Percentiles rank a stretch among this genome's conserved stretches.
Conservation (phyloP, 1,140 invertebrate species). For the Sinonovacula constricta region DNA sequence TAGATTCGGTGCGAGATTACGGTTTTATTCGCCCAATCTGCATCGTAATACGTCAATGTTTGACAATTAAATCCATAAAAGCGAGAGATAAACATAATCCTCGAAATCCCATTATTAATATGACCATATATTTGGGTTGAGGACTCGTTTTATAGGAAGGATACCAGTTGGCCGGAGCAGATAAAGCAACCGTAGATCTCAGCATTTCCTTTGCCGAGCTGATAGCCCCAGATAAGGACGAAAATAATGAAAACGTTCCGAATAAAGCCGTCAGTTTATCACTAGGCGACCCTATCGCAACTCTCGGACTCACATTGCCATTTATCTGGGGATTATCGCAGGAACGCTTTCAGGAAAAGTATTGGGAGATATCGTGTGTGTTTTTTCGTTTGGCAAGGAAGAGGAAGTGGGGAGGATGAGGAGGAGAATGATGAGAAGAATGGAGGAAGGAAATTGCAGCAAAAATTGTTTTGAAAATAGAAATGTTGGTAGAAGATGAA, state of each 20-base stretch:
- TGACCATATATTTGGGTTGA: conserved; percentile 22
- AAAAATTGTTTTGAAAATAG: no score
- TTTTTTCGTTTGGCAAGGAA: no score
- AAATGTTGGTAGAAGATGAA: no score
- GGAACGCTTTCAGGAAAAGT: no score
- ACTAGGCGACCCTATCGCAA: conserved; percentile 35
- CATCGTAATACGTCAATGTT: conserved; percentile 39
- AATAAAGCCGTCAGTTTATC: conserved; percentile 53
- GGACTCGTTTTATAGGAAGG: conserved; percentile 42
- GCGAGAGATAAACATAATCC: conserved; percentile 37
- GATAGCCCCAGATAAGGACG: conserved; percentile 33
- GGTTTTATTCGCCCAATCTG: conserved; percentile 10
- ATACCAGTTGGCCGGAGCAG: conserved; percentile 37
- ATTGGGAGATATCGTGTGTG: no score
- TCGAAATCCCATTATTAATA: conserved; percentile 50
- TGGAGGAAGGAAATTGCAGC: no score
- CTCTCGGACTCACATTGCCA: conserved; percentile 43
- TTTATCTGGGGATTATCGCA: conserved; percentile 49
- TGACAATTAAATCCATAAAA: conserved; percentile 53
- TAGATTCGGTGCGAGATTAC: background rate
- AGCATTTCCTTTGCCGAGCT: conserved; percentile 18
- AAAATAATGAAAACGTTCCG: conserved; percentile 53
- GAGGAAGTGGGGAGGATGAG: no score
- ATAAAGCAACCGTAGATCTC: conserved; percentile 21
- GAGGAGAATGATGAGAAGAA: no score